phyloP scores from a whole-genome alignment of 1,140 invertebrate genomes.

The Pygmarrhopalites habei region DNA sequence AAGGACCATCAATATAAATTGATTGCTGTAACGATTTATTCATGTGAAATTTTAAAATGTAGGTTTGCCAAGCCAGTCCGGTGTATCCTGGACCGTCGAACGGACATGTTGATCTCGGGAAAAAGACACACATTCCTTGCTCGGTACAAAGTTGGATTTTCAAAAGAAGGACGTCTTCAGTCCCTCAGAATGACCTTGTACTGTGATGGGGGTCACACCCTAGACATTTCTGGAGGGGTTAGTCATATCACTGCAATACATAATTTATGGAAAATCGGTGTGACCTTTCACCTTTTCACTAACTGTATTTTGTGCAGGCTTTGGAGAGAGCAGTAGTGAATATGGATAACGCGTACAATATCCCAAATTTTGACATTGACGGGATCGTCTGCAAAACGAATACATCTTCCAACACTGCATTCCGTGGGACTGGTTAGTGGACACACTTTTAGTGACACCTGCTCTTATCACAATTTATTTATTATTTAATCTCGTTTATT shows the following conservation, averaged over 20 bases:
- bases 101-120: constrained; percentile 53
- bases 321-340: constrained; percentile 41
- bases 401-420: constrained; percentile 47
- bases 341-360: constrained; percentile 41
- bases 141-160: constrained; percentile 50
- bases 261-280: no score
- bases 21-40: no score
- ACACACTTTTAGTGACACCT: no score
- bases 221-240: constrained; percentile 47
- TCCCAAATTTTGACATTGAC: constrained; percentile 39
- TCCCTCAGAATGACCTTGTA: constrained; percentile 47
- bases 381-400: constrained; percentile 44
- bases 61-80: constrained; percentile 47
- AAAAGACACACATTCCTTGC: constrained; percentile 50
- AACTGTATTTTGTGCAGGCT: constrained; percentile 29
- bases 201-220: constrained; percentile 45
- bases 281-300: no score
- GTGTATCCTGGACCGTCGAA: constrained; percentile 49
- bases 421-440: constrained; percentile 45
- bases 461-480: no score
- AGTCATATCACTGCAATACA: background rate
- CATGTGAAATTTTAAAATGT: no score
- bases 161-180: constrained; percentile 43
- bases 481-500: no score
- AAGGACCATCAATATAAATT: no score